Evolutionary conservation across 30 jellyfish, hydroid and myxozoan genomes (phyloP), one percentile per base, ranked within the genome.

Genomic region (Mastigias papua): DNA sequence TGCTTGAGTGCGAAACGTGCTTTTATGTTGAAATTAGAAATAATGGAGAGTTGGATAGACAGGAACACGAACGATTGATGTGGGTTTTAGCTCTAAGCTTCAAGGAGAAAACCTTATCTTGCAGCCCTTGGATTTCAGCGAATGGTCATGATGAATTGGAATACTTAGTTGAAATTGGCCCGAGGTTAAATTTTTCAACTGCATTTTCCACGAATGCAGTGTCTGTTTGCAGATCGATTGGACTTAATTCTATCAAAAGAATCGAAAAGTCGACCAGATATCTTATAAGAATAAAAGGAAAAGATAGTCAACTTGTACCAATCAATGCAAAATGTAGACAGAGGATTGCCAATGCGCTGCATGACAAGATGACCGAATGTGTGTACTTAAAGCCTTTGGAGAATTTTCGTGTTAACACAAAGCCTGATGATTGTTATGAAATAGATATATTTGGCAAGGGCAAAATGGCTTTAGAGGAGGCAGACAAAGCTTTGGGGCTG

Each of bases 151-250:
- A 54, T 58, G 73, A 8, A 51, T 0, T 48, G 0, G 37, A 13
- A 4, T 42, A 25, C 20, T 77, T 93, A 48, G 42, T 85, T 51
- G 98, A 93, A 72, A 74, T 86, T 48, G 98, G 98, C 42, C 97
- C 98, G 32, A 65, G 98, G 46, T 42, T 93, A 48, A 93, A 88
- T 71, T 93, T 93, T 77, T 91, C 98, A 20, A 93, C 98, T 19
- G 89, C 98, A 17, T 87, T 78, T 58, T 93, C 98, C 4, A 93
- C 98, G 9, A 93, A 93, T 81, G 97, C 98, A 5, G 98, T 93
- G 16, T 93, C 98, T 26, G 80, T 93, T 30, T 93, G 98, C 49
- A 78, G 76, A 32, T 71, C 92, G 20, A 84, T 93, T 37, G 98
- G 98, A 28, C 71, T 93, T 15, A 37, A 93, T 34, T 48, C 74